Evolutionary conservation across 2,113 vertebrate genomes (phyloP), one percentile per base, ranked within the genome.

Genomic region (Tichodroma muraria): DNA sequence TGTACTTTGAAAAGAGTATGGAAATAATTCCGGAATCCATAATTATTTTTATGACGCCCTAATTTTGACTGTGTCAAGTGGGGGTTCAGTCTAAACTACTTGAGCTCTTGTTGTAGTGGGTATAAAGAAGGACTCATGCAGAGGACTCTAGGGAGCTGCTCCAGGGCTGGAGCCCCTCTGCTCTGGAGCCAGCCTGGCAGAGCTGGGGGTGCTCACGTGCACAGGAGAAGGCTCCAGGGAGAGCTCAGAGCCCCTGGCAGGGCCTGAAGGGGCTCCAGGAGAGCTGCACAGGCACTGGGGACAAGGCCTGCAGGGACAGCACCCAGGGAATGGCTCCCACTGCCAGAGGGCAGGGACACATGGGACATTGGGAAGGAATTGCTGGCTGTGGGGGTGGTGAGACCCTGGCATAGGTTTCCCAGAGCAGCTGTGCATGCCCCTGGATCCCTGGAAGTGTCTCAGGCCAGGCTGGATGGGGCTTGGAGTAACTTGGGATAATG

Each of bases 401-500:
- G 21, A 9, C 9, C 30, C 17, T 56, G 57, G 31, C 28, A 23
- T 15, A 61, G 13, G 45, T 1, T 69, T 2, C 8, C 22, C 28
- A 86, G 64, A 60, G 45, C 3, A 78, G 10, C 18, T 53, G 38
- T 13, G 52, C 18, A 33, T 64, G 61, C 5, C 49, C 47, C 60
- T 63, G 37, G 11, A 54, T 28, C 49, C 28, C 47, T 45, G 23
- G 4, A 0, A 64, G 42, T 71, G 30, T 1, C 1, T 57, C 1
- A 21, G 30, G 12, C 18, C 8, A n/a, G 64, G 11, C 0, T 56
- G 57, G 42, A 72, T 0, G 1, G 25, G 9, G 25, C 4, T 57
- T 5, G 25, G 21, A 35, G 17, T 25, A 31, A 0, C 5, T 1
- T 64, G 66, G 31, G 9, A 3, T 0, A 15, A 8, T 35, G 49